Base-by-base conservation (phyloP, 2,888 invertebrate genomes). In the Neoaliturus tenellus region DNA sequence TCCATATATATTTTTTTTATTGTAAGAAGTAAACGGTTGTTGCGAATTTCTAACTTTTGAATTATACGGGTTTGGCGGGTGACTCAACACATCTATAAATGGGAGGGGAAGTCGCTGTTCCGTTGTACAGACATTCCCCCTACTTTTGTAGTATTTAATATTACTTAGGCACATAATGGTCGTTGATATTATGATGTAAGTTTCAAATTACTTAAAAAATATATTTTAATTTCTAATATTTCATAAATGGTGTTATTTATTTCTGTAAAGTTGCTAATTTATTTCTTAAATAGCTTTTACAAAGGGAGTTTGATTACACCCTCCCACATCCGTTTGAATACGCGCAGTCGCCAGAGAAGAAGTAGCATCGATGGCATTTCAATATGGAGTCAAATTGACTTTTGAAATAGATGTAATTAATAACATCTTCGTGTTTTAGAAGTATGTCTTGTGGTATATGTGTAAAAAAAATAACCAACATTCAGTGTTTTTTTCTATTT, bases 321-420 rank as follows among this genome's bases (percentile, higher is more conserved):
- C 3, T 2, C n/a, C 31, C 28, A 62, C 14, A 28, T 62, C 62
- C 62, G 62, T 31, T 62, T 62, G 62, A 62, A 62, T 14, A 12
- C 28, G 62, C 62, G 62, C 62, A 62, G 62, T 31, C 62, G 28
- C 62, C 31, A 1, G 10, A n/a, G 14, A 31, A 3, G 39, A 35
- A 39, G 39, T 39, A 69, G 69, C 69, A 69, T 69, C 23, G 69
- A 69, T 23, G 35, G 39, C n/a, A 39, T 39, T 39, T 10, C 69
- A 69, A 35, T 39, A 35, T 69, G 67, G 69, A 69, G 69, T 69
- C 69, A 69, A 69, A 31, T 69, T 4, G 39, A 71, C 5, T 39
- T 39, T 17, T 71, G n/a, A 35, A 25, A 10, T 39, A 20, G 35
- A 17, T 35, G 67, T 39, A 71, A 4, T 23, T 33, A 20, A 8